Conservation (phyloP, 2,888 invertebrate species). For the Sminthurinus aureus region DNA sequence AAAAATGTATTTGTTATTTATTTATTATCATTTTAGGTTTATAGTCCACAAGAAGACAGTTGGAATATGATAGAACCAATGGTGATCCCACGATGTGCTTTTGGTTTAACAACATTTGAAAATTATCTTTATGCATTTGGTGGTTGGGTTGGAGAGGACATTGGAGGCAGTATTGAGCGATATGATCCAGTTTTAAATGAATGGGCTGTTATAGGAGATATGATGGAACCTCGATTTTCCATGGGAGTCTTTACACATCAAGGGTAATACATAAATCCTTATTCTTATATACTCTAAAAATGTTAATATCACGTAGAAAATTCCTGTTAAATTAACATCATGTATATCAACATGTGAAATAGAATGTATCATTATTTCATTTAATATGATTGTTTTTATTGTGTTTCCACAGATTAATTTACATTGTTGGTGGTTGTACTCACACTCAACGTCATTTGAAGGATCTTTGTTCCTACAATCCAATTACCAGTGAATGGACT, state of each 20-base stretch:
- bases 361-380: too few species aligned
- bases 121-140: constrained; percentile 87
- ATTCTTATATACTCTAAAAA: too few species aligned
- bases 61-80: constrained; percentile 73
- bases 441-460: constrained; percentile 79
- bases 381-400: not conserved
- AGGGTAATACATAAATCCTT: constrained; percentile 48
- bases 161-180: constrained; percentile 86
- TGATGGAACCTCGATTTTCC: constrained; percentile 86
- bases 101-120: constrained; percentile 82
- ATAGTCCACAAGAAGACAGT: constrained; percentile 73
- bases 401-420: constrained; percentile 74
- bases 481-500: constrained; percentile 81
- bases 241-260: constrained; percentile 82
- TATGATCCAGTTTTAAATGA: constrained; percentile 81
- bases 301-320: too few species aligned
- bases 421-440: constrained; percentile 90
- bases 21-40: constrained; percentile 64
- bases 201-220: constrained; percentile 79
- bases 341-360: constrained; percentile 1
- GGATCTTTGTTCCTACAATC: constrained; percentile 81
- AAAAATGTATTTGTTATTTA: not conserved
- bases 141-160: constrained; percentile 92
- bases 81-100: constrained; percentile 87
- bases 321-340: constrained; percentile 4